Conservation (phyloP, 23 tunicate species). For the Styela clava region DNA sequence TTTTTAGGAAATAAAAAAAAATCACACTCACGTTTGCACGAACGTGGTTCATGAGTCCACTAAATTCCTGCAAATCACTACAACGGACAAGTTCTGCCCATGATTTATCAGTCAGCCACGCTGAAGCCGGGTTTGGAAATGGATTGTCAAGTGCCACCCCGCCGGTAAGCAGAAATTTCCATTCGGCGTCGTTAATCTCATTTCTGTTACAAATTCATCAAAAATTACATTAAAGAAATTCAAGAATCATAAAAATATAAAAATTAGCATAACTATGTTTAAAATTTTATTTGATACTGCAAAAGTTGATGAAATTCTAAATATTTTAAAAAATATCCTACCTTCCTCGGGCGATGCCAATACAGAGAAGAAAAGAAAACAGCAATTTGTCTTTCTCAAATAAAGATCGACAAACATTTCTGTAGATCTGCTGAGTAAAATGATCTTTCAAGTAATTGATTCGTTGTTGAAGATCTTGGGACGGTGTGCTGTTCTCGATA, state of each 20-base stretch:
- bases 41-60: slow-evolving; percentile 66
- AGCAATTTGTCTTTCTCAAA: slow-evolving; percentile 87
- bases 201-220: slow-evolving; percentile 26
- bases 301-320: no score
- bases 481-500: slow-evolving; percentile 58
- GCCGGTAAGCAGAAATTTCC: slow-evolving; percentile 85
- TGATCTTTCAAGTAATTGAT: slow-evolving; percentile 51
- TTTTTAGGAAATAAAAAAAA: no score
- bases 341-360: slow-evolving; percentile 84
- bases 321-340: slow-evolving; percentile 6
- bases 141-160: slow-evolving; percentile 86
- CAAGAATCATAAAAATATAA: not conserved
- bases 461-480: slow-evolving; percentile 43
- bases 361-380: slow-evolving; percentile 78
- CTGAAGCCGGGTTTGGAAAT: slow-evolving; percentile 67
- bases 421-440: slow-evolving; percentile 57
- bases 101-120: slow-evolving; percentile 82
- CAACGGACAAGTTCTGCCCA: slow-evolving; percentile 87
- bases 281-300: not conserved
- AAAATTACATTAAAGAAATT: no score
- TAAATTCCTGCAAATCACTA: slow-evolving; percentile 55
- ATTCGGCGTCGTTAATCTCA: slow-evolving; percentile 58
- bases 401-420: slow-evolving; percentile 82
- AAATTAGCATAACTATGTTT: not conserved
- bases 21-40: slow-evolving; percentile 43